Evolutionary conservation across 2,113 vertebrate species (phyloP).

Genomic region (Ptilonorhynchus violaceus): DNA sequence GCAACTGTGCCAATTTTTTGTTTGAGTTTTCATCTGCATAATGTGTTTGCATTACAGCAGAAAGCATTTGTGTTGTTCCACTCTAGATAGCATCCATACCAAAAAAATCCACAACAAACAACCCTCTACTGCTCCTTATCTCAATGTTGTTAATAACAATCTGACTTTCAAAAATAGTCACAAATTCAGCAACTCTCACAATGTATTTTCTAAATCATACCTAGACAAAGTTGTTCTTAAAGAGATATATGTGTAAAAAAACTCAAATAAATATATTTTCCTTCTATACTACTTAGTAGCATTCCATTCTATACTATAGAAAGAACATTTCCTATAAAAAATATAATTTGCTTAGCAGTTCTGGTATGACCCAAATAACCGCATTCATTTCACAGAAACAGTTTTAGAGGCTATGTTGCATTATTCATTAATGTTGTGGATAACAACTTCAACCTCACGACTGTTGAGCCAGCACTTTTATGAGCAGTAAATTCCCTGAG

Average conservation of each 20-base stretch:
- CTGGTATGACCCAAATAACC: conserved; percentile 62
- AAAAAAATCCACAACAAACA: background rate
- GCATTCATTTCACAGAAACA: conserved; percentile 62
- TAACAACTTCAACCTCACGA: conserved; percentile 46
- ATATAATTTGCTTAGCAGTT: conserved; percentile 52
- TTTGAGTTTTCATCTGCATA: background rate
- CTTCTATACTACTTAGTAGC: conserved; percentile 13
- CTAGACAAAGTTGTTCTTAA: background rate
- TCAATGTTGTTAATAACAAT: background rate
- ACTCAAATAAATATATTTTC: conserved; percentile 29
- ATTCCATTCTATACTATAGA: background rate
- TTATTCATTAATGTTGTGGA: conserved; percentile 60
- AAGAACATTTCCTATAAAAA: conserved; percentile 31
- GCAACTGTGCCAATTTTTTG: background rate
- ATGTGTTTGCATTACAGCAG: background rate
- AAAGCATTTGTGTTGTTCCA: background rate
- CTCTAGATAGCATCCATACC: background rate
- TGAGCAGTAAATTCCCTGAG: background rate
- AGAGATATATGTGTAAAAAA: background rate
- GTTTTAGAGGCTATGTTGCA: conserved; percentile 45
- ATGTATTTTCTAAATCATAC: background rate
- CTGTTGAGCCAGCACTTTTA: conserved; percentile 47
- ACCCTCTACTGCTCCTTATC: background rate
- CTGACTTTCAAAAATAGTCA: conserved; percentile 20
- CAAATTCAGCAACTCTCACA: background rate